Evolutionary conservation across 2,888 invertebrate species (phyloP), one percentile per base, ranked within the genome.

Genomic region (Cheilosia variabilis): DNA sequence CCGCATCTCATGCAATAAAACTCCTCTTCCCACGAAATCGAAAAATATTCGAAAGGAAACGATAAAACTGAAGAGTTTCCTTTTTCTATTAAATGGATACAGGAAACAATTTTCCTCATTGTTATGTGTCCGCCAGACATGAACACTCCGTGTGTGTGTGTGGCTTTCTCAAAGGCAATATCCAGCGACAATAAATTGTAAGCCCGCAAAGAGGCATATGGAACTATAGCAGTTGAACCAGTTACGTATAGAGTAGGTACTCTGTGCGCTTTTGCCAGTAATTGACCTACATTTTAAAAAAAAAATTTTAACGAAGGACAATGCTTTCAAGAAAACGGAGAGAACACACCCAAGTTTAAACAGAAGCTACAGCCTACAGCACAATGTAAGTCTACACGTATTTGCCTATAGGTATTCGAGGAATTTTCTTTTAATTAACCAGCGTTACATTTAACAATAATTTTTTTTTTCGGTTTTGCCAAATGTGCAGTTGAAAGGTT

Each of bases 51-150:
- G 88, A 89, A 89, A 90, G 91, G 91, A 91, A 91, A 90, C 89
- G 90, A 91, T 91, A 91, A 91, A 91, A 91, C 91, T 90, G 89
- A 91, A 91, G 91, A 90, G 91, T 90, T 91, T 91, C 91, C 90
- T 90, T 90, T 91, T 91, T 91, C 90, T 91, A 90, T 91, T 90
- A 91, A 91, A 91, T 91, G 91, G 91, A 91, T 91, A 90, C 91
- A 90, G 91, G 91, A 91, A 91, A 90, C 90, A 91, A 91, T 91
- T 91, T 91, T 90, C 89, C 90, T 90, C 91, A 91, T 90, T 91
- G 90, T 90, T 90, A 90, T 90, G 88, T 88, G 89, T 87, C 76
- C 89, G 88, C 90, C 89, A 89, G 31, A 88, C 82, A 79, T 79
- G 79, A 73, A 84, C 6, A 19, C 50, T 34, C 24, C 10, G 10